phyloP scores from a whole-genome alignment of 2,113 vertebrate genomes.

The Crotophaga sulcirostris region DNA sequence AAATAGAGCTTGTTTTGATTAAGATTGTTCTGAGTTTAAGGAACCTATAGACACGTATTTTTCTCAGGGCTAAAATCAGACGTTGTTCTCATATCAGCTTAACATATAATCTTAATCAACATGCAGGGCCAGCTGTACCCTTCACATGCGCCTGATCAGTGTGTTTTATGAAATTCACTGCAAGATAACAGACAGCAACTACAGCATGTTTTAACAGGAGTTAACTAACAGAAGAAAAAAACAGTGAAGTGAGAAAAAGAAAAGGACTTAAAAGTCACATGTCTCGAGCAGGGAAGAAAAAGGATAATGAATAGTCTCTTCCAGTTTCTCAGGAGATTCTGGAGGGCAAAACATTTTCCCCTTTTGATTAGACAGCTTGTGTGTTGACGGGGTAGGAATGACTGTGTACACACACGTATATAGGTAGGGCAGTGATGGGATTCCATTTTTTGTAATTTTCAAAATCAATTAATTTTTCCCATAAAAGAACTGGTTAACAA shows the following conservation, averaged over 20 bases:
- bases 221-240: not conserved
- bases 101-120: not conserved
- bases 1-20: not conserved
- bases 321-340: not conserved
- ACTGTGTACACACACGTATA: fast-evolving
- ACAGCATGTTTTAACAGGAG: not conserved
- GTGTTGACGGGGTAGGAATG: not conserved
- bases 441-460: not conserved
- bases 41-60: not conserved
- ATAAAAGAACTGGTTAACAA: not conserved
- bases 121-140: not conserved
- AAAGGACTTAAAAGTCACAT: not conserved
- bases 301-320: not conserved
- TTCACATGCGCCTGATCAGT: not conserved
- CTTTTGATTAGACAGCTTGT: not conserved
- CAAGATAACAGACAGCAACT: not conserved
- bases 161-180: not conserved
- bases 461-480: not conserved
- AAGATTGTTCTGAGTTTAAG: not conserved
- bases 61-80: not conserved
- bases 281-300: not conserved
- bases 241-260: not conserved
- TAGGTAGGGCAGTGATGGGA: not conserved
- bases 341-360: not conserved
- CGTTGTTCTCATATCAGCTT: not conserved